Evolutionary conservation across 1,140 invertebrate species (phyloP), one percentile per base, ranked within the genome.

Genomic region (Littorina saxatilis): DNA sequence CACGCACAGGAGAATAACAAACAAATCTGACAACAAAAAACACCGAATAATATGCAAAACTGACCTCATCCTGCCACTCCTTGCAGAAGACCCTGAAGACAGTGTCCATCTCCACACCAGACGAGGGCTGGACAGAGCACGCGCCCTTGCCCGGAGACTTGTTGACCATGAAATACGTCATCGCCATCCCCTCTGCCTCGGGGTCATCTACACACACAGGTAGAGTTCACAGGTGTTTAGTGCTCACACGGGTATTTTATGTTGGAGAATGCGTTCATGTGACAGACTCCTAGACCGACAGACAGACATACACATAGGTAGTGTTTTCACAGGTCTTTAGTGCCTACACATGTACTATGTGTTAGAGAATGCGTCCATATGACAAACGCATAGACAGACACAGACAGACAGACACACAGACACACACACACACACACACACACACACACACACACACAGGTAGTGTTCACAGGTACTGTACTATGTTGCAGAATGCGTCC

Each of bases 41-140:
- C n/a, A n/a, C n/a, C n/a, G n/a, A n/a, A n/a, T n/a, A n/a, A n/a
- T n/a, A n/a, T n/a, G n/a, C n/a, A n/a, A 47, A 17, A 17, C 81
- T 82, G 23, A 87, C 85, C 77, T 85, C 73, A 79, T 88, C 88
- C 47, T 79, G 63, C 87, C 87, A 88, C n/a, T 82, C 86, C 15
- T 77, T 61, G 55, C 88, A 90, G 70, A 84, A 86, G 20, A 87
- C 83, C n/a, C 35, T 84, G 73, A 88, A 90, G 20, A 70, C 39
- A 9, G 86, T 88, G 40, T 85, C 73, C 47, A 86, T 70, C 72
- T 87, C 85, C 15, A 82, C 47, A 0, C 85, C 87, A 3, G 47
- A 27, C 9, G 37, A 7, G 2, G 86, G 86, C 23, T 13, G 27
- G 15, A 89, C 75, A 35, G 82, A 82, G 72, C 88, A 90, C 7